Percentiles rank a stretch among this genome's conserved stretches.
Evolutionary conservation across 1,140 invertebrate genomes (phyloP).

Genomic region (Amyelois transitella): DNA sequence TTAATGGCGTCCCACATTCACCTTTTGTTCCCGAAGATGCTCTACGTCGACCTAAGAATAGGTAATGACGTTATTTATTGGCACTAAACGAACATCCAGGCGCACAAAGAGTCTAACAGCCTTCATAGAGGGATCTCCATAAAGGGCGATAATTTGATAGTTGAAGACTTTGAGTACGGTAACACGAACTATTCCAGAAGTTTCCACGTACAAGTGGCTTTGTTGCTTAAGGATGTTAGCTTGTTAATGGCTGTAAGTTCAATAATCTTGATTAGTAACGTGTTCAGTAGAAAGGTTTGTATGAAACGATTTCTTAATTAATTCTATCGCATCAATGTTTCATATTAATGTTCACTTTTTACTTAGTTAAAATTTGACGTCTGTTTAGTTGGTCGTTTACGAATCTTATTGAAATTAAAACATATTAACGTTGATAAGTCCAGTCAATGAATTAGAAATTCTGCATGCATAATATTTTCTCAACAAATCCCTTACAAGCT

Average conservation of each 20-base stretch:
- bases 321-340: too few relatives aligned
- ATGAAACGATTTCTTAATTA: background rate
- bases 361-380: too few relatives aligned
- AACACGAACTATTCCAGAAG: background rate
- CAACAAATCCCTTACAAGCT: background rate
- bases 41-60: slow-evolving; percentile 45
- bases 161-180: slow-evolving; percentile 10
- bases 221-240: background rate
- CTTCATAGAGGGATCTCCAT: slow-evolving; percentile 29
- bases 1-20: slow-evolving; percentile 54
- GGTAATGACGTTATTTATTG: slow-evolving; percentile 68
- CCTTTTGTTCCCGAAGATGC: slow-evolving; percentile 60
- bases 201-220: background rate
- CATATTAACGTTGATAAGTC: too few relatives aligned
- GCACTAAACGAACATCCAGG: slow-evolving; percentile 44
- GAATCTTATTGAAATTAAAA: too few relatives aligned
- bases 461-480: background rate
- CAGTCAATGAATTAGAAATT: background rate
- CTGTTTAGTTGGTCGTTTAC: too few relatives aligned
- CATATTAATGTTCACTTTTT: too few relatives aligned
- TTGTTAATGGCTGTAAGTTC: background rate
- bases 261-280: background rate
- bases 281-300: background rate
- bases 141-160: slow-evolving; percentile 38
- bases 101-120: slow-evolving; percentile 53